These are phyloP conservation scores for Esox lucius DNA, from an alignment of 2,797 vertebrate species.

Conservation along the genomic window DNA sequence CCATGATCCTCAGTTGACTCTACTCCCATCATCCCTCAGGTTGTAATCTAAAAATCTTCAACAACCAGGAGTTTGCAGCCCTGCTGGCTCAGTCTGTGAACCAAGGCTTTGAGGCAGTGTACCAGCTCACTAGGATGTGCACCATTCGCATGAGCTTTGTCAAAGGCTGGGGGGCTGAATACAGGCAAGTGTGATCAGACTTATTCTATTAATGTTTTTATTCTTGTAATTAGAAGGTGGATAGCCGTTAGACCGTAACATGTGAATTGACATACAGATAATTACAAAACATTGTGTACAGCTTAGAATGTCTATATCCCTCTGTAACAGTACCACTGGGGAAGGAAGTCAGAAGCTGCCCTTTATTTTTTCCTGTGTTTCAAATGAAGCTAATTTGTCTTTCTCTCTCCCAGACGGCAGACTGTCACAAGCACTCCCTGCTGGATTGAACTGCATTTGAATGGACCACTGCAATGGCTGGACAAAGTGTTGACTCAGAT, in stretches of 20 bases:
- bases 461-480: slow-evolving; percentile 96
- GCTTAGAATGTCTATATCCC: neutral
- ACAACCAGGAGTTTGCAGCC: slow-evolving; percentile 99
- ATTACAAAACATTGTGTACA: neutral
- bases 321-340: neutral
- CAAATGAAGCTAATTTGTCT: neutral
- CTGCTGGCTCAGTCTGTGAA: slow-evolving; percentile 97
- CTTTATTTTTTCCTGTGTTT: neutral
- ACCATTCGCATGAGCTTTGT: slow-evolving; percentile 99
- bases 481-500: slow-evolving; percentile 99
- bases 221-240: neutral
- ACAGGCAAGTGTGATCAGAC: slow-evolving; percentile 78
- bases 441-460: slow-evolving; percentile 99
- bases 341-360: neutral
- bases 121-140: slow-evolving; percentile 99
- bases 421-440: slow-evolving; percentile 99
- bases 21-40: slow-evolving; percentile 66
- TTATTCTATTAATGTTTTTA: neutral
- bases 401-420: slow-evolving; percentile 81
- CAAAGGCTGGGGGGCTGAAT: slow-evolving; percentile 99
- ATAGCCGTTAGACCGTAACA: neutral
- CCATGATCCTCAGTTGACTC: neutral
- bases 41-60: slow-evolving; percentile 99
- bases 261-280: neutral
- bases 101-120: slow-evolving; percentile 98